Conservation (phyloP, 30 jellyfish, hydroid and myxozoan species). For the Rhopilema esculentum region DNA sequence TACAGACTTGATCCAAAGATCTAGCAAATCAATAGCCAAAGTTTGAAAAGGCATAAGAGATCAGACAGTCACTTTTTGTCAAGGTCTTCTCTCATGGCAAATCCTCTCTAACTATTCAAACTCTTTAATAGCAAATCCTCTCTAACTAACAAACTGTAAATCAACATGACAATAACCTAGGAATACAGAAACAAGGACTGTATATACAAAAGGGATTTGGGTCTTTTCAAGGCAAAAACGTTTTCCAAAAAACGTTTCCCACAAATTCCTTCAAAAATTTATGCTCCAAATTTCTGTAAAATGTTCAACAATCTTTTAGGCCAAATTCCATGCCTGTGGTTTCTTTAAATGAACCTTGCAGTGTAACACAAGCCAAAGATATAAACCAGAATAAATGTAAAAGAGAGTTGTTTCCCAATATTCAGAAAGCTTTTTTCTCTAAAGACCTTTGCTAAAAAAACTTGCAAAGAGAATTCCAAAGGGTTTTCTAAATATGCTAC, state of each 20-base stretch:
- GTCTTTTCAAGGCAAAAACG: background rate
- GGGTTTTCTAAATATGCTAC: background rate
- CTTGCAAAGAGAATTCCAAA: background rate
- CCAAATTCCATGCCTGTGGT: background rate
- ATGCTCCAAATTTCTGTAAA: background rate
- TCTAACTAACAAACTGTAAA: background rate
- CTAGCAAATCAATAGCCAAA: background rate
- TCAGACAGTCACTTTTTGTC: slow-evolving; percentile 9
- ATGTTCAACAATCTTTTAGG: background rate
- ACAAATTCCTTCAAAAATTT: background rate
- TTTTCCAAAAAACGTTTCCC: background rate
- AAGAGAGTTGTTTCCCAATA: slow-evolving; percentile 6
- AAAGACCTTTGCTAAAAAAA: background rate
- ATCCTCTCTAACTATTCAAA: background rate
- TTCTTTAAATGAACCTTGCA: background rate
- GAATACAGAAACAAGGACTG: background rate
- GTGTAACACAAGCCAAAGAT: background rate
- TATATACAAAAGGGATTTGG: background rate
- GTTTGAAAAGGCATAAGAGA: slow-evolving; percentile 1
- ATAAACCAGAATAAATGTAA: background rate
- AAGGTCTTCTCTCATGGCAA: background rate
- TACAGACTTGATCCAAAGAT: background rate
- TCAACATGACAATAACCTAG: slow-evolving; percentile 9
- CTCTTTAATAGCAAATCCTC: slow-evolving; percentile 10
- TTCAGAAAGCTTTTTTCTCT: slow-evolving; percentile 3